Evolutionary conservation across 2,797 vertebrate species (phyloP), one percentile per base, ranked within the genome.

Genomic region (Cyprinodon diabolis): DNA sequence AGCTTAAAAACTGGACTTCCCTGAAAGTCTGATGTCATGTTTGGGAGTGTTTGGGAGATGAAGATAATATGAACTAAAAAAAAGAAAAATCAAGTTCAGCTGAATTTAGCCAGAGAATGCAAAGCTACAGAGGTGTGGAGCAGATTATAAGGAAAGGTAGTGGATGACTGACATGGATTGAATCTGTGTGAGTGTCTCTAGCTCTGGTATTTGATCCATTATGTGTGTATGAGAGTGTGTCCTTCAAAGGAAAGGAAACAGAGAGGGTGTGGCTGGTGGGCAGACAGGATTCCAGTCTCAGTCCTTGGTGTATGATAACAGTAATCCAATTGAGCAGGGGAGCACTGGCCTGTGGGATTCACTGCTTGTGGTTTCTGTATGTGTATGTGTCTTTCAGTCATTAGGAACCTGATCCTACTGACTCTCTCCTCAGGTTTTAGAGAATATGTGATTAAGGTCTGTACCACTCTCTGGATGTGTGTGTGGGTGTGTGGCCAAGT

Each of bases 291-390:
- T 80, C 78, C 81, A 76, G 84, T 83, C 84, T 89, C 66, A 83
- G 78, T 77, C 80, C 67, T 78, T 74, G 84, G 90, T 93, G 87
- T 89, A 90, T 63, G 70, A 90, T 93, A 92, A 92, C 89, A 86
- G 84, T 93, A 93, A 93, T 94, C 93, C 88, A 93, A 91, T 91
- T 91, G 87, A 91, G 79, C 86, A 84, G 85, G 81, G 14, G 81
- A 82, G 85, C 68, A 51, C 52, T 4, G 76, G 86, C 86, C 84
- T 82, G 66, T 85, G 86, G 89, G 85, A 87, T 76, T 87, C 71
- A 74, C 75, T 86, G 82, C 63, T 66, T 84, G 78, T 87, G 78
- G 66, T 66, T 30, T 30, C 30, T 60, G 17, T 71, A 67, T 77
- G 47, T 75, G 63, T 77, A 74, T 52, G 48, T 82, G 84, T 76